Percentiles rank a stretch among this genome's conserved stretches.
Conservation (phyloP, 2,888 invertebrate genomes). For the Aphelenchoides bicaudatus region DNA sequence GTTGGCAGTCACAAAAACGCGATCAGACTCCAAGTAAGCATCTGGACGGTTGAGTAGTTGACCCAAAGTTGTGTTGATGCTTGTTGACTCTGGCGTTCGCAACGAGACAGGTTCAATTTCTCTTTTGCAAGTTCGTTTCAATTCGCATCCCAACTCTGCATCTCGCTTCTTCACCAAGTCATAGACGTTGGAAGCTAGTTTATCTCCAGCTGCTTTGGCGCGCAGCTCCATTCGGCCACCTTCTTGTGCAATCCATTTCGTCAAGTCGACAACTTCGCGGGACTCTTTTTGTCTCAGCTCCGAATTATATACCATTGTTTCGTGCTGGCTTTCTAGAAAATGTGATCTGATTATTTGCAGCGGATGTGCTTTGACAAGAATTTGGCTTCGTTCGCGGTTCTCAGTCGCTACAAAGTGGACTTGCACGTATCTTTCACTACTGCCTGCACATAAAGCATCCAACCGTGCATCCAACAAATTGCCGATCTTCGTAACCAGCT, state of each 20-base stretch:
- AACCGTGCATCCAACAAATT: constrained; percentile 33
- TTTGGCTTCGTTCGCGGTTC: constrained; percentile 22
- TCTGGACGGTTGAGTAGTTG: constrained; percentile 29
- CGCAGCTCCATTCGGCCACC: constrained; percentile 41
- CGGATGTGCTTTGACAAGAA: constrained; percentile 5
- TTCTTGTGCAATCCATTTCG: constrained; percentile 22
- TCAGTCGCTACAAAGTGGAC: constrained; percentile 21
- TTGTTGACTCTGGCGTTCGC: constrained; percentile 23
- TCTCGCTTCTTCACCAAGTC: constrained; percentile 21
- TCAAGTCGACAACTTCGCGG: constrained; percentile 21
- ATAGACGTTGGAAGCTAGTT: constrained; percentile 25
- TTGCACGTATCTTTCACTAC: constrained; percentile 25
- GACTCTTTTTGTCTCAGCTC: constrained; percentile 27
- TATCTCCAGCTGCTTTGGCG: constrained; percentile 29
- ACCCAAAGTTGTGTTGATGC: constrained; percentile 14
- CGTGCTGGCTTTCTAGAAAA: constrained; percentile 24
- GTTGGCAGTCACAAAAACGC: constrained; percentile 31
- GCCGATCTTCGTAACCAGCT: constrained; percentile 34
- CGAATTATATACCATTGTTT: constrained; percentile 26
- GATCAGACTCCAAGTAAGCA: not conserved
- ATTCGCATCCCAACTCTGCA: constrained; percentile 12
- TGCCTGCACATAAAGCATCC: constrained; percentile 21
- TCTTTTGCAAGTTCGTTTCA: not conserved
- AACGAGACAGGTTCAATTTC: constrained; percentile 23
- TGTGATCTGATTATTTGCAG: constrained; percentile 3